A percentile compares a stretch with the other conserved stretches of the same genome.
These are phyloP conservation scores for Indri indri DNA, from an alignment of 2,113 vertebrate species.

Conservation along the genomic window DNA sequence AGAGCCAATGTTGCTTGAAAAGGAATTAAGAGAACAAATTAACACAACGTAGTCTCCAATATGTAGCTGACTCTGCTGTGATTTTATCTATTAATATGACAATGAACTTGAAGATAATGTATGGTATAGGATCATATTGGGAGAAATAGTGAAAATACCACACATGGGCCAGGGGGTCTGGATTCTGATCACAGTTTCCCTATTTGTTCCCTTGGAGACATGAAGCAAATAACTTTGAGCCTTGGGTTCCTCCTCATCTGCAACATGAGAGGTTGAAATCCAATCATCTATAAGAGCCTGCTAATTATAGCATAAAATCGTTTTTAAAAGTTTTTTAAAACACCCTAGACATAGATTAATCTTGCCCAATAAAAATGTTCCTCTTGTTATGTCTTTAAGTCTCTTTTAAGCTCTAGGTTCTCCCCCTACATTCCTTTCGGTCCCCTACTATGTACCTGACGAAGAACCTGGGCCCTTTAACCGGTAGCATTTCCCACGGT, in stretches of 20 bases:
- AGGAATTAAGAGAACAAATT: constrained; percentile 40
- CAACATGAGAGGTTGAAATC: neutral
- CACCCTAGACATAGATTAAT: neutral
- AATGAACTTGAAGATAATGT: neutral
- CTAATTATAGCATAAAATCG: neutral
- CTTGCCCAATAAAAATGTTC: neutral
- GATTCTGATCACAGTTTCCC: neutral
- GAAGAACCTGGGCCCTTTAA: neutral
- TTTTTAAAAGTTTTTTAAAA: neutral
- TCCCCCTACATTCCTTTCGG: neutral
- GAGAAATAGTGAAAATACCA: neutral
- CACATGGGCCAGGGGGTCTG: neutral
- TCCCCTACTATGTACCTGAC: neutral
- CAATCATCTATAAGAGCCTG: neutral
- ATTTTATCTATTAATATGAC: neutral
- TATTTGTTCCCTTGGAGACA: neutral
- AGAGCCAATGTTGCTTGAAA: constrained; percentile 25
- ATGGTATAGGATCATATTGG: neutral
- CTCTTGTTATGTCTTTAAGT: neutral
- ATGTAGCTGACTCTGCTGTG: neutral
- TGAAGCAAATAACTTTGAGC: neutral
- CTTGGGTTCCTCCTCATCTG: neutral
- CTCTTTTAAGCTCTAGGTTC: neutral
- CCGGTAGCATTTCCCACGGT: neutral
- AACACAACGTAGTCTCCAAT: neutral